phyloP scores from a whole-genome alignment of 2,113 vertebrate species.

The Sceloporus undulatus region DNA sequence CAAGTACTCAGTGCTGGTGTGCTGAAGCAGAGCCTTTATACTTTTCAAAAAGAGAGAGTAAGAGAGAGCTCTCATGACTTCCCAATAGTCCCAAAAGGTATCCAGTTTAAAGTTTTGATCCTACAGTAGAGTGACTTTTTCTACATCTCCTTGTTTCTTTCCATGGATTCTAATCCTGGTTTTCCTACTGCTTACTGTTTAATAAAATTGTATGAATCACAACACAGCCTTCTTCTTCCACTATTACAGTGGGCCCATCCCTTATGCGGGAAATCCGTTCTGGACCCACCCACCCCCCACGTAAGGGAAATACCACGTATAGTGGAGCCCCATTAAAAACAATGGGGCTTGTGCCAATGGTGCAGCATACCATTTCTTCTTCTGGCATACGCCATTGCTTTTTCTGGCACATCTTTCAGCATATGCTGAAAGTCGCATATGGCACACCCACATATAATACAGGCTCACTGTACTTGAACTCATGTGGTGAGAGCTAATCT shows the following conservation, averaged over 20 bases:
- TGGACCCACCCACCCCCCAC: too few species aligned
- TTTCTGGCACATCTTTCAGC: too few species aligned
- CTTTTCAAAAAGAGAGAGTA: not conserved
- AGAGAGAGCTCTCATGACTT: not conserved
- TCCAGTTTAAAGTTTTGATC: not conserved
- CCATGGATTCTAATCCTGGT: not conserved
- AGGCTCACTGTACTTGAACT: not conserved
- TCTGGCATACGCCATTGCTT: too few species aligned
- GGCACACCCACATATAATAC: too few species aligned
- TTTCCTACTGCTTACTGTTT: not conserved
- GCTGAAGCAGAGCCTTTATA: not conserved
- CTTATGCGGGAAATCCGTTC: too few species aligned
- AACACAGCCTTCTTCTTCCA: not conserved
- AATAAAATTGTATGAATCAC: not conserved
- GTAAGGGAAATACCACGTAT: too few species aligned
- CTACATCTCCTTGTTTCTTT: not conserved
- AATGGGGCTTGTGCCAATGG: too few species aligned
- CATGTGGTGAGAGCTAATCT: not conserved
- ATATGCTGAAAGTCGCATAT: too few species aligned
- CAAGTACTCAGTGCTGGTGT: not conserved
- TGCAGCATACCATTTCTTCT: too few species aligned
- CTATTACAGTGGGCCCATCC: too few species aligned
- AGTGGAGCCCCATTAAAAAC: too few species aligned
- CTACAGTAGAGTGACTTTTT: not conserved
- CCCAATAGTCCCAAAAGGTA: not conserved